A percentile compares a stretch with the other conserved stretches of the same genome.
These are phyloP conservation scores for Spilosoma lubricipeda DNA, from an alignment of 2,888 invertebrate genomes.

Conservation along the genomic window DNA sequence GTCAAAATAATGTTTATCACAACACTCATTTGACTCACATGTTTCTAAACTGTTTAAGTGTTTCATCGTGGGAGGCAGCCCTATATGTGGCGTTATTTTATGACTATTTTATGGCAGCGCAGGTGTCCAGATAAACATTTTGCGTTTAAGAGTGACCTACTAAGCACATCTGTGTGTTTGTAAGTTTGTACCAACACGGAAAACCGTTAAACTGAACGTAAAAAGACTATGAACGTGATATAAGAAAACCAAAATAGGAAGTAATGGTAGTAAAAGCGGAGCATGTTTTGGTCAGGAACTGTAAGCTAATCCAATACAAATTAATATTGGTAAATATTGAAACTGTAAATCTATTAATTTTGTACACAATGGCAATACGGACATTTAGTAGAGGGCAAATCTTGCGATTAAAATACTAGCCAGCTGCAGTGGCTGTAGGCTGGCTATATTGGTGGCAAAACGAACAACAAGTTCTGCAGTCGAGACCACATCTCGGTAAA, in stretches of 20 bases:
- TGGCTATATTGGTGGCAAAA: no score
- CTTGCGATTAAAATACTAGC: no score
- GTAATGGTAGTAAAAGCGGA: background rate
- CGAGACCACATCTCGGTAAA: no score
- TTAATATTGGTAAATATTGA: constrained; percentile 1
- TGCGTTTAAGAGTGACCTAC: constrained; percentile 61
- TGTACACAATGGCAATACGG: background rate
- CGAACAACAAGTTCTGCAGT: no score
- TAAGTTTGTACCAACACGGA: constrained; percentile 34
- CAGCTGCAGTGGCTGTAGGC: no score
- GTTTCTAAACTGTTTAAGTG: background rate
- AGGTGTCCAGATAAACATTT: constrained; percentile 59
- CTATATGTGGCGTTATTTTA: constrained; percentile 42
- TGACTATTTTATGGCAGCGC: constrained; percentile 59
- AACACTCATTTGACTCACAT: background rate
- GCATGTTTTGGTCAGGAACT: constrained; percentile 4
- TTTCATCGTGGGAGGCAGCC: constrained; percentile 38
- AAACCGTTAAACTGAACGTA: constrained; percentile 35
- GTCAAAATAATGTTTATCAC: background rate
- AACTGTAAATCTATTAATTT: background rate
- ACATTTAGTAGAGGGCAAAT: background rate
- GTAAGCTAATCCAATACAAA: background rate
- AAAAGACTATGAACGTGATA: constrained; percentile 26
- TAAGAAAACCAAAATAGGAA: constrained; percentile 24
- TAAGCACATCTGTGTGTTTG: constrained; percentile 58